Evolutionary conservation across 2,113 vertebrate species (phyloP).

Genomic region (Chaetorhynchus papuensis): DNA sequence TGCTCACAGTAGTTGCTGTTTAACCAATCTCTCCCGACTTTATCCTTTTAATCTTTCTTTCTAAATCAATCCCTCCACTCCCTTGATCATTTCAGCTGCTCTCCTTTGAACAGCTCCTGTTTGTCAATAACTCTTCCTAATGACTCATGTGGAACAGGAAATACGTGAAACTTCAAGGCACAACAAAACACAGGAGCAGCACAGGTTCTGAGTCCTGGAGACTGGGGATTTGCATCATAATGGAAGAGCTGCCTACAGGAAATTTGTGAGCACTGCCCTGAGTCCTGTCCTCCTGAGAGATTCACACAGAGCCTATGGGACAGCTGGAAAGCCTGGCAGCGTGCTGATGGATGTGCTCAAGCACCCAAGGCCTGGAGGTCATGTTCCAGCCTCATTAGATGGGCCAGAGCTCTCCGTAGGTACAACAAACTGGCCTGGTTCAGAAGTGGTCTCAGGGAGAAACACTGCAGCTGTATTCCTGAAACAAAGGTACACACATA

Average conservation of each 20-base stretch:
- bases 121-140: slow-evolving; percentile 64
- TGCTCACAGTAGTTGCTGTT: slow-evolving; percentile 49
- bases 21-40: slow-evolving; percentile 64
- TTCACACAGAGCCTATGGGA: not conserved
- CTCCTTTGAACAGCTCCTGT: slow-evolving; percentile 56
- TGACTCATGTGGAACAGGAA: slow-evolving; percentile 21
- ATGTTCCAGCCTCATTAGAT: not conserved
- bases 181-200: not conserved
- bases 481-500: not conserved
- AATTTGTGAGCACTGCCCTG: not conserved
- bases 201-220: not conserved
- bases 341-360: not conserved
- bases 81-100: slow-evolving; percentile 63
- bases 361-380: not conserved
- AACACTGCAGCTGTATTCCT: not conserved
- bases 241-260: not conserved
- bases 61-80: slow-evolving; percentile 58
- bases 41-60: slow-evolving; percentile 67
- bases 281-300: not conserved
- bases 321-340: not conserved
- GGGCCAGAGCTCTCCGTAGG: not conserved
- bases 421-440: not conserved
- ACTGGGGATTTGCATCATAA: not conserved
- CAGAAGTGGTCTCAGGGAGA: not conserved
- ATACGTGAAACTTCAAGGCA: slow-evolving; percentile 17